phyloP scores from a whole-genome alignment of 2,888 invertebrate genomes.

The Dioctria rufipes region DNA sequence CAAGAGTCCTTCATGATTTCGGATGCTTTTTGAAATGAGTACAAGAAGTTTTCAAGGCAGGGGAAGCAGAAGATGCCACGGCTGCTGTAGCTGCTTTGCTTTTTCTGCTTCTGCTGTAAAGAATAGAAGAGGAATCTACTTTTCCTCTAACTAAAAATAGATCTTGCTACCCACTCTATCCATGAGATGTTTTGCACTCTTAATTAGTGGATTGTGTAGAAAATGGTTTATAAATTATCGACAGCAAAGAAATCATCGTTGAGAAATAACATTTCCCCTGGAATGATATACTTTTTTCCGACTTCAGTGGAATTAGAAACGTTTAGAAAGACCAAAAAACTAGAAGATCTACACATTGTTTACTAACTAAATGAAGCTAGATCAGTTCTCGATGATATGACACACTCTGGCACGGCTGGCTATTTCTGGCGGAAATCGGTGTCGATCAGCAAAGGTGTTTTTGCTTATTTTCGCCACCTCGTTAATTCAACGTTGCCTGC shows the following conservation, averaged over 20 bases:
- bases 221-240: conserved; percentile 17
- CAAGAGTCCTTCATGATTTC: conserved; percentile 26
- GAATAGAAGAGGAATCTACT: conserved; percentile 3
- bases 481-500: conserved; percentile 2
- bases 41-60: conserved; percentile 19
- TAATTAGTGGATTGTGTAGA: conserved; percentile 12
- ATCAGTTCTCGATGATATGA: background rate
- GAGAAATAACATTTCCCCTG: background rate
- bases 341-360: conserved; percentile 15
- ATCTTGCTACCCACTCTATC: background rate
- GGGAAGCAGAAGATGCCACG: background rate
- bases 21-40: conserved; percentile 26
- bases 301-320: no score
- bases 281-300: no score
- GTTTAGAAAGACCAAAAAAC: background rate
- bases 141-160: conserved; percentile 12
- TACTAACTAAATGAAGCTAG: conserved; percentile 1
- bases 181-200: background rate
- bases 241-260: background rate
- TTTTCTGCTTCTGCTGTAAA: background rate
- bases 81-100: no score
- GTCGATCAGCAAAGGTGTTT: conserved; percentile 41
- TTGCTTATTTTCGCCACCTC: conserved; percentile 27
- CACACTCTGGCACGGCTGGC: conserved; percentile 14
- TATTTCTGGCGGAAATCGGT: conserved; percentile 40